Evolutionary conservation across 2,113 vertebrate genomes (phyloP).

Genomic region (Ictalurus furcatus): DNA sequence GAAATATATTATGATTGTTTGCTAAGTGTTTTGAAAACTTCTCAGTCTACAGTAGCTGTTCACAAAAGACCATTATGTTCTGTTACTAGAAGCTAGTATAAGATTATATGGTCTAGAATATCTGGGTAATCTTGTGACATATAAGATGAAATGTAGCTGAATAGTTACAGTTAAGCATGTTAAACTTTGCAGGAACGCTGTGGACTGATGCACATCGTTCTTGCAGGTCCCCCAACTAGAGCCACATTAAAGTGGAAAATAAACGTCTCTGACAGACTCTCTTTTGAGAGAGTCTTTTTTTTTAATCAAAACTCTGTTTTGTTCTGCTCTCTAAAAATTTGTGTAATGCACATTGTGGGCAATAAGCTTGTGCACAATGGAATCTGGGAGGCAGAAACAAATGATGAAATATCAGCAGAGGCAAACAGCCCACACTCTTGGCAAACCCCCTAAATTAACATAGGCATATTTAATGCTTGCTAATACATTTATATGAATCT

Average conservation of each 20-base stretch:
- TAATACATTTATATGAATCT: slow-evolving; percentile 24
- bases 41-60: background rate
- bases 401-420: slow-evolving; percentile 75
- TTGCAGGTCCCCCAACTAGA: background rate
- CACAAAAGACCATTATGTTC: background rate
- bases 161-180: background rate
- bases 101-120: no score
- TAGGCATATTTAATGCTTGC: slow-evolving; percentile 27
- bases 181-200: background rate
- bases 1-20: background rate
- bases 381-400: slow-evolving; percentile 72
- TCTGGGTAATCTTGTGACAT: background rate
- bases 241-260: background rate
- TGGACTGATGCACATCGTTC: background rate
- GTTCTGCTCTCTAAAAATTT: background rate
- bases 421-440: slow-evolving; percentile 62
- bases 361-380: slow-evolving; percentile 56
- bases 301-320: slow-evolving; percentile 14
- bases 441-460: background rate
- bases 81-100: background rate
- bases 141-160: background rate
- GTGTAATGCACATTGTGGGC: slow-evolving; percentile 25
- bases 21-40: background rate
- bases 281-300: no score
- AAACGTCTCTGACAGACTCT: background rate